Base-by-base conservation (phyloP, 2,888 invertebrate species). In the Isotomurus palustris region DNA sequence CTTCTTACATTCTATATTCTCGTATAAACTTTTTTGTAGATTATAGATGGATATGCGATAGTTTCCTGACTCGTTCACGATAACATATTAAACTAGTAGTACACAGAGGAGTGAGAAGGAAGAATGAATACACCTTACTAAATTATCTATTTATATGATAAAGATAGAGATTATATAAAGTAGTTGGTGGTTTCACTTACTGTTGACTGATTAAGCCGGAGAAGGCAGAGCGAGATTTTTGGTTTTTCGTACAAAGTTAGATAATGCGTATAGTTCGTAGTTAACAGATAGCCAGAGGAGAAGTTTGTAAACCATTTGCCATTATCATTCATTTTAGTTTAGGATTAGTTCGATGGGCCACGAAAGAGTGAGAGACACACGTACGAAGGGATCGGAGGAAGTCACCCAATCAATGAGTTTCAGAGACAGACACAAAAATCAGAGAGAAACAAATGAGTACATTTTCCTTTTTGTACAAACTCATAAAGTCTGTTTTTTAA, bases 181-280 rank as follows among this genome's bases (percentile, higher is more conserved):
- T n/a, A n/a, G n/a, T n/a, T n/a, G n/a, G n/a, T 58, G n/a, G 21
- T 32, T 41, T 66, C 64, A 67, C 67, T 67, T 67, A 67, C 67
- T 67, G 67, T 64, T 59, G 60, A 64, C 67, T 67, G 67, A 64
- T 40, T 49, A 49, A 49, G 58, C 40, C 60, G 57, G 58, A 53
- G 35, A 53, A 56, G 47, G 47, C 25, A 47, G 47, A 47, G 35
- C 32, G 32, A 14, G 32, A 14, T 10, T 32, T 8, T 32, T 22
- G 43, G 21, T 43, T 43, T 43, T 43, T 43, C 24, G 24, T 14
- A 43, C 4, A 22, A 21, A 43, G 21, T 43, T 43, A 22, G 14
- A 22, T 43, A 43, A 43, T 22, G 43, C 43, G 22, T n/a, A 43
- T 43, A 10, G 10, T 43, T 43, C 12, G 24, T 43, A 24, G 24